These are phyloP conservation scores for Erebia ligea DNA, from an alignment of 2,888 invertebrate species.

Conservation along the genomic window DNA sequence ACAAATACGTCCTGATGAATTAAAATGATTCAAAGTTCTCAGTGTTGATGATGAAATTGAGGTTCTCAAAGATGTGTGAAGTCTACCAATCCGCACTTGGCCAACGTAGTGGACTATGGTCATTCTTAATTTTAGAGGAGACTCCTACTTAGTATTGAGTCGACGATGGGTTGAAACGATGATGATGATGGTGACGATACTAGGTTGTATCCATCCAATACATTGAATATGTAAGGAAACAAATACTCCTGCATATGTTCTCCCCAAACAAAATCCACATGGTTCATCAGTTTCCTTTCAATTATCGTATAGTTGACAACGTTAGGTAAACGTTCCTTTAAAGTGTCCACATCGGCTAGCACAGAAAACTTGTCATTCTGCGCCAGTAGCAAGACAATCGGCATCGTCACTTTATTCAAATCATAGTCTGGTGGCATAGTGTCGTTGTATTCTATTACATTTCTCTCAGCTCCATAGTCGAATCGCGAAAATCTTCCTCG, in stretches of 20 bases:
- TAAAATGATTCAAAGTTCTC: too few relatives aligned
- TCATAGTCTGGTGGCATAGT: constrained; percentile 53
- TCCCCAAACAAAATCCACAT: constrained; percentile 54
- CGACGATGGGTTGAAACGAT: too few relatives aligned
- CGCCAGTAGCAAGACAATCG: constrained; percentile 48
- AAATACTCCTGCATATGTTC: constrained; percentile 48
- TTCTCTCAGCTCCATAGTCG: constrained; percentile 49
- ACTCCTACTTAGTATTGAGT: too few relatives aligned
- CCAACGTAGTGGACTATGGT: too few relatives aligned
- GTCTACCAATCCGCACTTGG: too few relatives aligned
- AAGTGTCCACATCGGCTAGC: constrained; percentile 46
- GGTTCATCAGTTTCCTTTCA: constrained; percentile 45
- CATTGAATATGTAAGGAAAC: constrained; percentile 45
- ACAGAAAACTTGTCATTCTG: constrained; percentile 53
- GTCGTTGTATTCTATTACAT: constrained; percentile 48
- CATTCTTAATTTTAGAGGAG: too few relatives aligned
- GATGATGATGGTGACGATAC: background rate
- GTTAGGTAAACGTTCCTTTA: constrained; percentile 49
- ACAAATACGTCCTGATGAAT: too few relatives aligned
- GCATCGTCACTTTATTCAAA: constrained; percentile 51
- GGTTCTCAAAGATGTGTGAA: too few relatives aligned
- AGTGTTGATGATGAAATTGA: too few relatives aligned
- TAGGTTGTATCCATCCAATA: constrained; percentile 13
- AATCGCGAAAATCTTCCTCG: constrained; percentile 49
- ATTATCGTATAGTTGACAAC: constrained; percentile 41